phyloP scores from a whole-genome alignment of 1,140 invertebrate genomes.

The Lordiphosa collinella region DNA sequence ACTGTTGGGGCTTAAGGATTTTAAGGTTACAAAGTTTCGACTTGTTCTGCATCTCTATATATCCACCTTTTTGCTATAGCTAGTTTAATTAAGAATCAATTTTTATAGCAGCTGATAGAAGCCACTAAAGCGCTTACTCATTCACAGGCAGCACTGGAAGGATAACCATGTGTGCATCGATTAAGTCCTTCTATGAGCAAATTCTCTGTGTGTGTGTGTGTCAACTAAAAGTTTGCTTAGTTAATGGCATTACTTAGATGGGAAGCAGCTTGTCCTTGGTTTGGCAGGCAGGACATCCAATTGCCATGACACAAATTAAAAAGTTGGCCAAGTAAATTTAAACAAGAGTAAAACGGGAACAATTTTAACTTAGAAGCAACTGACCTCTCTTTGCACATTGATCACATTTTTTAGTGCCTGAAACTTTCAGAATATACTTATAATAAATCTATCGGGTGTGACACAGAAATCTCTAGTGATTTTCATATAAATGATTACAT shows the following conservation, averaged over 20 bases:
- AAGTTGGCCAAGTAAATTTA: constrained; percentile 24
- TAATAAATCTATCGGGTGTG: too few species aligned
- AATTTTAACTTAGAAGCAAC: constrained; percentile 7
- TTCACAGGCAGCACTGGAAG: constrained; percentile 2
- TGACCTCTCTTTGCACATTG: constrained; percentile 8
- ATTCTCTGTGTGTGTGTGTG: constrained; percentile 16
- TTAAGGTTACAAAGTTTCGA: constrained; percentile 17
- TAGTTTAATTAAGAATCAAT: constrained; percentile 72
- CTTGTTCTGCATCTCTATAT: constrained; percentile 5
- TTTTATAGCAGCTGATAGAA: constrained; percentile 66
- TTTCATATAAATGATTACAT: too few species aligned
- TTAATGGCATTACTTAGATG: constrained; percentile 57
- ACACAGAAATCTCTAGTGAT: too few species aligned
- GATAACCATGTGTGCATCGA: constrained; percentile 44
- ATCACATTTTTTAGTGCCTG: constrained; percentile 33
- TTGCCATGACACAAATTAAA: constrained; percentile 38
- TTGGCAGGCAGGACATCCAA: constrained; percentile 14
- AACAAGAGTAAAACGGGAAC: background rate
- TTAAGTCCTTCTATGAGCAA: constrained; percentile 43
- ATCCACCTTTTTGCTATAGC: constrained; percentile 20
- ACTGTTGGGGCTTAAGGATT: constrained; percentile 18
- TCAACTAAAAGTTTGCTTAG: constrained; percentile 54
- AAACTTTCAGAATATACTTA: constrained; percentile 5
- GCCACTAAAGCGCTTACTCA: constrained; percentile 59
- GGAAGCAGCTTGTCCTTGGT: constrained; percentile 8